phyloP scores from a whole-genome alignment of 2,888 invertebrate genomes.

The Nephrotoma appendiculata region DNA sequence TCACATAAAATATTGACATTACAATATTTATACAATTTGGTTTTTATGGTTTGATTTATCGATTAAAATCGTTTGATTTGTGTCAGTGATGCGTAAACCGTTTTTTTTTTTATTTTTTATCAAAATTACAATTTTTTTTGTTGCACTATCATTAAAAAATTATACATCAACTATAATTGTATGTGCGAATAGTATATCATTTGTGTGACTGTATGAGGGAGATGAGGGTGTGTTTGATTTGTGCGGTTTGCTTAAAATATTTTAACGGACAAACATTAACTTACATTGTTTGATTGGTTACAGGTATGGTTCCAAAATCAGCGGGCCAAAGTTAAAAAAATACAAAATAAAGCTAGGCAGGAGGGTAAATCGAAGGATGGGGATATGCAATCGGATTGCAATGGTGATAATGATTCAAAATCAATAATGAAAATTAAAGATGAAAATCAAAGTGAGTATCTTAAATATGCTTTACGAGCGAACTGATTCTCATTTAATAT shows the following conservation, averaged over 20 bases:
- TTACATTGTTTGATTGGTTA: conserved; percentile 6
- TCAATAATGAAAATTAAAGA: conserved; percentile 41
- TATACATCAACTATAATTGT: not conserved
- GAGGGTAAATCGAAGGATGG: conserved; percentile 33
- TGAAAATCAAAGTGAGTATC: conserved; percentile 42
- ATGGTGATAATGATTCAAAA: conserved; percentile 36
- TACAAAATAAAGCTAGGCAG: conserved; percentile 46
- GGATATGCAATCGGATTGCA: conserved; percentile 30
- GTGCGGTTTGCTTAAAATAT: not conserved
- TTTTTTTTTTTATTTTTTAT: not conserved
- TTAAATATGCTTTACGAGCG: not conserved
- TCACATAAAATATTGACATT: not conserved
- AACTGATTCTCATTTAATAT: conserved; percentile 22
- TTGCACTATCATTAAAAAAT: not conserved
- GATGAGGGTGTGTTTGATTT: not conserved
- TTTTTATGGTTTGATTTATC: not conserved
- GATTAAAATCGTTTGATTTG: not conserved
- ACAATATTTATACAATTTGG: not conserved
- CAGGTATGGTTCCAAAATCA: conserved; percentile 54
- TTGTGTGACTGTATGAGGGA: not conserved
- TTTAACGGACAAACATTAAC: not conserved
- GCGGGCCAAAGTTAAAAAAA: conserved; percentile 49
- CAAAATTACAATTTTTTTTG: not conserved
- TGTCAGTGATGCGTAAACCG: not conserved
- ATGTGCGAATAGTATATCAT: not conserved